phyloP scores from a whole-genome alignment of 2,113 vertebrate genomes.

The pig (Sus scrofa) region T2T-Sscrofa CM000815.6:125322001-125322500 shows the following conservation, averaged over 20 bases:
- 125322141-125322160: constrained; percentile 37
- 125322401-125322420: neutral
- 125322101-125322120: neutral
- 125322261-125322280: neutral
- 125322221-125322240: neutral
- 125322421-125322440: neutral
- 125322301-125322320: neutral
- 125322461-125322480: neutral
- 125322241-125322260: rapidly evolving
- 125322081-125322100: neutral
- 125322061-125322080: neutral
- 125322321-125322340: neutral
- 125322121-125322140: neutral
- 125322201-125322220: neutral
- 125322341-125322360: too few species aligned
- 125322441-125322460: neutral
- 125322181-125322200: neutral
- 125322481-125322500: neutral
- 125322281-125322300: neutral
- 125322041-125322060: neutral
- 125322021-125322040: neutral
- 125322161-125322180: neutral
- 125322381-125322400: too few species aligned
- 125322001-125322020: neutral
- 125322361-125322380: neutral